Conservation (phyloP, 2,797 vertebrate genomes). For the Neoniphon sammara region DNA sequence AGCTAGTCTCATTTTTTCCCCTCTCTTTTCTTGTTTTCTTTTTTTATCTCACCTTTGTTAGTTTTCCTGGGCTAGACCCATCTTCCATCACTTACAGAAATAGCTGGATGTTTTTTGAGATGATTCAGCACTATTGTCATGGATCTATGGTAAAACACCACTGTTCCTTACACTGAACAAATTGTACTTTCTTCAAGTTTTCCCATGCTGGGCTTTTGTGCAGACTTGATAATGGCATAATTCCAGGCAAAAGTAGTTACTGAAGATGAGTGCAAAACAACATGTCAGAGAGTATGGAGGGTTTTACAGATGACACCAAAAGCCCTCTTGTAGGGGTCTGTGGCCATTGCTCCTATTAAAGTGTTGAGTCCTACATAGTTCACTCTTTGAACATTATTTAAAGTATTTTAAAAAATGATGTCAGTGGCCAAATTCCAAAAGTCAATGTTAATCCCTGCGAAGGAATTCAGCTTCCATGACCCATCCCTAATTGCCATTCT, state of each 20-base stretch:
- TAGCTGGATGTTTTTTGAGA: constrained; percentile 18
- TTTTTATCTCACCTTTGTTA: too few species aligned
- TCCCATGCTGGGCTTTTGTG: constrained; percentile 26
- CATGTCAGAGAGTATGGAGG: constrained; percentile 42
- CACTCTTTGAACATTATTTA: constrained; percentile 1
- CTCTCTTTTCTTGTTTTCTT: background rate
- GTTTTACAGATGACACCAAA: constrained; percentile 56
- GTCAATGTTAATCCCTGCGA: background rate
- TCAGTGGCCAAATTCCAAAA: background rate
- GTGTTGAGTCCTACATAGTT: constrained; percentile 12
- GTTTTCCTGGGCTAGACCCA: too few species aligned
- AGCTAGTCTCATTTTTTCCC: constrained; percentile 14
- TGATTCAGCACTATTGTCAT: constrained; percentile 26
- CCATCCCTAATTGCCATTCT: constrained; percentile 13
- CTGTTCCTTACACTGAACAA: background rate
- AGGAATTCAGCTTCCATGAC: constrained; percentile 8
- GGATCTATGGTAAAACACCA: constrained; percentile 16
- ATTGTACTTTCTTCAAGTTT: constrained; percentile 32
- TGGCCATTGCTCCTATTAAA: constrained; percentile 39
- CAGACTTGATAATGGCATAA: constrained; percentile 58
- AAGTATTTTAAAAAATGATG: constrained; percentile 5
- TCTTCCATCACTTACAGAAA: background rate
- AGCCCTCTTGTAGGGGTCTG: constrained; percentile 32
- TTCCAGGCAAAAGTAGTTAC: constrained; percentile 42
- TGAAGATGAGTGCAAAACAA: constrained; percentile 48